These are phyloP conservation scores for Engystomops pustulosus DNA, from an alignment of 2,113 vertebrate species.

Conservation along the genomic window DNA sequence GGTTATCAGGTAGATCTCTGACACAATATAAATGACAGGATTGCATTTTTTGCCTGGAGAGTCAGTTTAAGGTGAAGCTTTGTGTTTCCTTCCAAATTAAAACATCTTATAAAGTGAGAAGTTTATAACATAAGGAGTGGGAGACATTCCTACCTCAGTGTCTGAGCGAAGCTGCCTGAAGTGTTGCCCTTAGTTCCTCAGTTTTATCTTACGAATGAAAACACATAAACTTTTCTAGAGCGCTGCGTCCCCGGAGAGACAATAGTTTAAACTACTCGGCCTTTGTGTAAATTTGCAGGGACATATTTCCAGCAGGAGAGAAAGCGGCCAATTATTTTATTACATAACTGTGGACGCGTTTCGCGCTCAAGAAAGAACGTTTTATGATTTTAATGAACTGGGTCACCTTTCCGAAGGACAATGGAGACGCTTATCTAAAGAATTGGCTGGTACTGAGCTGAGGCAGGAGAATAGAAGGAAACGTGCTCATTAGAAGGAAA, in stretches of 20 bases:
- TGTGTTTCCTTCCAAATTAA: conserved; percentile 4
- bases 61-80: background rate
- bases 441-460: background rate
- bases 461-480: background rate
- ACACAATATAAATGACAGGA: background rate
- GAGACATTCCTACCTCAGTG: background rate
- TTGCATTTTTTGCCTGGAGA: background rate
- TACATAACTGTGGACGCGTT: background rate
- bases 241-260: conserved; percentile 9
- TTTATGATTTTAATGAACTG: conserved; percentile 18
- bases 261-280: background rate
- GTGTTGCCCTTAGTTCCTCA: background rate
- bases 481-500: background rate
- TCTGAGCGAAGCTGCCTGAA: background rate
- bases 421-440: background rate
- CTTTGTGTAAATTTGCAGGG: background rate
- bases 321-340: conserved; percentile 35
- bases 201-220: background rate
- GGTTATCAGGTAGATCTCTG: background rate
- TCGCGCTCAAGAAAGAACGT: background rate
- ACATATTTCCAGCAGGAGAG: conserved; percentile 33
- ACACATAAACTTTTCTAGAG: conserved; percentile 61
- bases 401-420: conserved; percentile 23
- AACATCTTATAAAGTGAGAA: background rate
- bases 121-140: background rate